Evolutionary conservation across 2,888 invertebrate species (phyloP).

Genomic region (Xanthostigma xanthostigma): DNA sequence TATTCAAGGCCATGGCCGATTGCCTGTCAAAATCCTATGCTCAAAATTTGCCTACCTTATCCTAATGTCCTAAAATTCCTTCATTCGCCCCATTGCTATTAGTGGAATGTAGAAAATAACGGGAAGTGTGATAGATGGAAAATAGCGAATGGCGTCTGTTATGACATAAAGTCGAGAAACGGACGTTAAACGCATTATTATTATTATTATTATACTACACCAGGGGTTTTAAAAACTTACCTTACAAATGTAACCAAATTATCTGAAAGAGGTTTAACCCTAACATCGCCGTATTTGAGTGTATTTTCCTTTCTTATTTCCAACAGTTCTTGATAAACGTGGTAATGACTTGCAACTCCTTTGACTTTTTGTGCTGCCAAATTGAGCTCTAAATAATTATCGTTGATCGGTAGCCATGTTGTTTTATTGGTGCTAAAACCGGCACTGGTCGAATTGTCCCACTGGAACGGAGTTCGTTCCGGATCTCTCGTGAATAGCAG

Average conservation of each 20-base stretch:
- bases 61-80: too few relatives aligned
- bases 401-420: conserved; percentile 57
- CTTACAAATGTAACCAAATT: conserved; percentile 28
- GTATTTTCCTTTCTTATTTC: conserved; percentile 34
- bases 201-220: too few relatives aligned
- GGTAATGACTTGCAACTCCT: conserved; percentile 38
- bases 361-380: conserved; percentile 32
- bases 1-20: too few relatives aligned
- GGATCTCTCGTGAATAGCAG: conserved; percentile 51
- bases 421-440: conserved; percentile 30
- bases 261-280: conserved; percentile 31
- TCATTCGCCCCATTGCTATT: too few relatives aligned
- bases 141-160: too few relatives aligned
- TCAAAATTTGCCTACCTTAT: too few relatives aligned
- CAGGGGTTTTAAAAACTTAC: conserved; percentile 19
- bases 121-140: too few relatives aligned
- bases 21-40: too few relatives aligned
- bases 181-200: too few relatives aligned
- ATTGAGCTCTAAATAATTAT: conserved; percentile 42
- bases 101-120: too few relatives aligned
- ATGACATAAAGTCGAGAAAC: too few relatives aligned
- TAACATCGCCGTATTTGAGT: conserved; percentile 37
- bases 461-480: conserved; percentile 68
- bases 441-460: conserved; percentile 44
- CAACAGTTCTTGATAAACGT: conserved; percentile 42